Base-by-base conservation (phyloP, 1,140 invertebrate genomes). In the fruit fly (Drosophila melanogaster) region DNA sequence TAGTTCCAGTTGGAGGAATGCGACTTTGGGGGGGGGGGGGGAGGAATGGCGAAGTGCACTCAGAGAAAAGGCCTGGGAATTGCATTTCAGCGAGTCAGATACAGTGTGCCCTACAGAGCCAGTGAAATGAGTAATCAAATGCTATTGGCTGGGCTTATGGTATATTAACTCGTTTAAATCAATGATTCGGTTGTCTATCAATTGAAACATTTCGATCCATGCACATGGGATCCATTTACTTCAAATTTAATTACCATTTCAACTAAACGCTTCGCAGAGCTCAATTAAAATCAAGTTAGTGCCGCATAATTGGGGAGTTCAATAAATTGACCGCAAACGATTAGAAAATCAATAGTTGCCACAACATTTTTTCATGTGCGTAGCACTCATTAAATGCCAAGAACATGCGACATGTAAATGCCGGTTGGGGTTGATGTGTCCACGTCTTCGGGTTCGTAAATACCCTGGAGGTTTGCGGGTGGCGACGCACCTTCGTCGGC, bases 321-420 rank as follows among this genome's bases (percentile, higher is more conserved):
- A 49, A 49, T 62, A 49, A 66, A 37, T 40, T 33, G 41, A 15
- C 38, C 46, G 22, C 15, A 50, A 6, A 50, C 11, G 14, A 41
- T 50, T 64, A 41, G 33, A 41, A 64, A 64, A 66, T 50, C 64
- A 33, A 64, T 66, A 64, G 19, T 41, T 5, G 26, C 35, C 15
- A 30, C 24, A 49, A 15, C 19, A 47, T 65, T 62, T 66, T 64
- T 10, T 30, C 59, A 44, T 50, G 60, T 60, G 73, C 67, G 62
- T 56, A 65, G 12, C 56, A 64, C 60, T 67, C 83, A 87, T 79
- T 83, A 81, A 87, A 87, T 87, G 71, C 79, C 83, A 86, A 87
- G 79, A 83, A 76, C 62, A 79, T 72, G 70, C 72, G 61, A 76
- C 69, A 33, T 47, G 62, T 37, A 38, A 15, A n/a, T 38, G 10